A percentile compares a stretch with the other conserved stretches of the same genome.
These are phyloP conservation scores for Carassius auratus DNA, from an alignment of 2,113 vertebrate species.

Conservation along the genomic window DNA sequence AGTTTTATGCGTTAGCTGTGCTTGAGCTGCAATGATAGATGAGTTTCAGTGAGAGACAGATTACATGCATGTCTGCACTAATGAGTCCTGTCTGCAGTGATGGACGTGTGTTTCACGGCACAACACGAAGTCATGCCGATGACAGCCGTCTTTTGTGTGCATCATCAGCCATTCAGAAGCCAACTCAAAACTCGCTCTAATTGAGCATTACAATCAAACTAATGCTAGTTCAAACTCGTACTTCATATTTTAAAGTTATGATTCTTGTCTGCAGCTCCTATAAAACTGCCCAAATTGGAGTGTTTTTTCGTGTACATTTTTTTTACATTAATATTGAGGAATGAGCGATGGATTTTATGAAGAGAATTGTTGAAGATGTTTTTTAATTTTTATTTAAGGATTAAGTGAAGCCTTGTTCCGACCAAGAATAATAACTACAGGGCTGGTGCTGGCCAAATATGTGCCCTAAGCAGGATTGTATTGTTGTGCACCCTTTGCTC, in stretches of 20 bases:
- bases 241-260: slow-evolving; percentile 7
- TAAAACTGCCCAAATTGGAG: neutral
- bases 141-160: slow-evolving; percentile 22
- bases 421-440: neutral
- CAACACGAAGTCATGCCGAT: neutral
- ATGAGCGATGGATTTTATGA: neutral
- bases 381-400: neutral
- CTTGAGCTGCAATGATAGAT: slow-evolving; percentile 47
- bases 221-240: neutral
- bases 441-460: too few relatives aligned
- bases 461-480: too few relatives aligned
- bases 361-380: neutral
- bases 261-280: neutral
- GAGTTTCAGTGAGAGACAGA: neutral
- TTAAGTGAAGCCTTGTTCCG: too few relatives aligned
- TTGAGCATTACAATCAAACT: neutral
- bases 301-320: neutral
- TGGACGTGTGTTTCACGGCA: neutral
- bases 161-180: neutral
- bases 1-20: slow-evolving; percentile 36
- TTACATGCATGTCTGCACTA: slow-evolving; percentile 4
- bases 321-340: neutral
- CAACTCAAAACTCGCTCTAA: slow-evolving; percentile 22
- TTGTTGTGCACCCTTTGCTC: too few relatives aligned
- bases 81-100: slow-evolving; percentile 15